These are phyloP conservation scores for Plagodis dolabraria DNA, from an alignment of 2,888 invertebrate species.

Conservation along the genomic window DNA sequence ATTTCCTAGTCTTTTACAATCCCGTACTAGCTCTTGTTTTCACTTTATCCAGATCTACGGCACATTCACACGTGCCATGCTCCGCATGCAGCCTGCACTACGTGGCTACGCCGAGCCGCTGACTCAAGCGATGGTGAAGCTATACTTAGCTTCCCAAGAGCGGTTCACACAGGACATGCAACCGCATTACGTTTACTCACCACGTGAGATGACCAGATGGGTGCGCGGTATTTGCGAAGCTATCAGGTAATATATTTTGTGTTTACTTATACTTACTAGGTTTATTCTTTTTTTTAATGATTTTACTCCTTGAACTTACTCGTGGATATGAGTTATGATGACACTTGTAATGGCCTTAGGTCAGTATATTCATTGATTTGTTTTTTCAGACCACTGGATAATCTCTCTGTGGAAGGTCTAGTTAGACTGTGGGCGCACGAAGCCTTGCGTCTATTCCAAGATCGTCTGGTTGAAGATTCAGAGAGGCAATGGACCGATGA, in stretches of 20 bases:
- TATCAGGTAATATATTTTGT: conserved; percentile 83
- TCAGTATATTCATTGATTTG: conserved; percentile 1
- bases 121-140: conserved; percentile 99
- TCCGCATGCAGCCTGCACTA: conserved; percentile 95
- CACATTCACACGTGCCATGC: conserved; percentile 99
- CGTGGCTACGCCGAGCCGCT: conserved; percentile 97
- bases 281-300: too few relatives aligned
- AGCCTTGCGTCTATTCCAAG: conserved; percentile 98
- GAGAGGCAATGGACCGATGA: conserved; percentile 99
- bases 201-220: conserved; percentile 99
- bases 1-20: too few relatives aligned
- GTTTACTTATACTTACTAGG: too few relatives aligned
- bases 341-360: too few relatives aligned
- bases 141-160: conserved; percentile 98
- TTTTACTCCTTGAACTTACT: too few relatives aligned
- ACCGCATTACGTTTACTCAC: conserved; percentile 99
- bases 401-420: conserved; percentile 95
- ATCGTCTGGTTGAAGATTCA: conserved; percentile 95
- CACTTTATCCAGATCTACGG: conserved; percentile 92
- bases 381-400: conserved; percentile 90
- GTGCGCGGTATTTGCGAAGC: conserved; percentile 99
- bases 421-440: conserved; percentile 99
- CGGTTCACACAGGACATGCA: conserved; percentile 99
- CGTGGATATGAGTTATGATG: too few relatives aligned
- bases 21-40: too few relatives aligned